Base-by-base conservation (phyloP, 2,113 vertebrate genomes). In the Poecile atricapillus region DNA sequence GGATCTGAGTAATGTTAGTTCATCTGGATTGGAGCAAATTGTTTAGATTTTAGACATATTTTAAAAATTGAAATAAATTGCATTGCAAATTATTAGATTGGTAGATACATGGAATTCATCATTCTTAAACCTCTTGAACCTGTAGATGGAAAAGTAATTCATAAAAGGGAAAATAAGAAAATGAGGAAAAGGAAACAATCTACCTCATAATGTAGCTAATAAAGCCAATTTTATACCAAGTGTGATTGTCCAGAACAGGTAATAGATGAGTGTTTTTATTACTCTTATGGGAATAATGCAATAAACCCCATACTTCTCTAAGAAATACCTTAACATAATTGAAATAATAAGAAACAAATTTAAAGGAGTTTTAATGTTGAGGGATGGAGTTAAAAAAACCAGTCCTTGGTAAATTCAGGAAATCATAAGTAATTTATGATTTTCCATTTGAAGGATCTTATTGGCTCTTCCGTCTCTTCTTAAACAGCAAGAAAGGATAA, bases 171-270 rank as follows among this genome's bases (percentile, higher is more conserved):
- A 82, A 96, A 79, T 35, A 90, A 79, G 68, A 76, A 93, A 96
- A 84, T 89, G 89, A 86, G 79, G 82, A 58, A 85, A 85, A 90
- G 75, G 83, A 93, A 93, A 93, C 74, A 25, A 83, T 90, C 89
- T 94, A 16, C 68, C 27, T 88, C 23, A 10, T 93, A 80, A 70
- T 43, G 22, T 85, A 71, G 37, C 49, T 83, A 83, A 90, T 90
- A 93, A 93, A 67, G 39, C 18, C 21, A 90, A 87, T 96, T 94
- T 88, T 88, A 73, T 92, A 60, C 17, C 20, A 65, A 62, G 15
- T 91, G 50, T 84, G 47, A 85, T 95, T 94, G 83, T 92, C 83
- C 83, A 89, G 93, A 94, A 47, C 55, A 74, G 58, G 81, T 92
- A 71, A 74, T 67, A 64, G 9, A 28, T 53, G 16, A 62, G 65